Evolutionary conservation across 2,113 vertebrate species (phyloP).

Genomic region (Saccopteryx bilineata): DNA sequence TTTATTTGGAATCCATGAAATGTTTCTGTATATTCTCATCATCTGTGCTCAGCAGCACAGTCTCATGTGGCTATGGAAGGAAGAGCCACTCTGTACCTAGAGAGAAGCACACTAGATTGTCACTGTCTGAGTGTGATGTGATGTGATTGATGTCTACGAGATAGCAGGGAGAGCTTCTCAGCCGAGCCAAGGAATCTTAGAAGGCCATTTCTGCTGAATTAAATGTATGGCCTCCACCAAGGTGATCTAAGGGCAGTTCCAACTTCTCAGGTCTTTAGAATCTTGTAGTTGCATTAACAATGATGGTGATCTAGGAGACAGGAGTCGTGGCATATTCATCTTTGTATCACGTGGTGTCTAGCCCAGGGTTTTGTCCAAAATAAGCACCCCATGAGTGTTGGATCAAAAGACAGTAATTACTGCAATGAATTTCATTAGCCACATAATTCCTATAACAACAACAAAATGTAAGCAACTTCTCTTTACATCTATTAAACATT

Average conservation of each 20-base stretch:
- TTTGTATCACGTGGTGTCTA: not conserved
- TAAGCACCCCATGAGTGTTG: not conserved
- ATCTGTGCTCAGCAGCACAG: not conserved
- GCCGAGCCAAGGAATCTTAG: not conserved
- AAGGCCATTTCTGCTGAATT: constrained; percentile 14
- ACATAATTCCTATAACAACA: not conserved
- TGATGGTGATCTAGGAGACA: not conserved
- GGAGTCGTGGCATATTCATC: not conserved
- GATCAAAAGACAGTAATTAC: not conserved
- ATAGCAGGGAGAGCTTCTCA: not conserved
- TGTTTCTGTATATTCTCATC: not conserved
- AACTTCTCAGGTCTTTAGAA: not conserved
- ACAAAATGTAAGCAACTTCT: not conserved
- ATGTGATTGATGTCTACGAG: not conserved
- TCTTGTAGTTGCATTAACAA: not conserved
- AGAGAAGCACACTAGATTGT: not conserved
- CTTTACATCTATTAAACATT: not conserved
- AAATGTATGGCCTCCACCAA: not conserved
- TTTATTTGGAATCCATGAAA: not conserved
- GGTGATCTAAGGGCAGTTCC: not conserved
- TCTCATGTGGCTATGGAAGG: not conserved
- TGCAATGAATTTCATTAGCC: not conserved
- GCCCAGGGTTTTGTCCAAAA: not conserved
- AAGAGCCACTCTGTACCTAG: not conserved
- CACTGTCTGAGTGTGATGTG: not conserved